Base-by-base conservation (phyloP, 1,140 invertebrate genomes). In the Pogonomyrmex californicus region DNA sequence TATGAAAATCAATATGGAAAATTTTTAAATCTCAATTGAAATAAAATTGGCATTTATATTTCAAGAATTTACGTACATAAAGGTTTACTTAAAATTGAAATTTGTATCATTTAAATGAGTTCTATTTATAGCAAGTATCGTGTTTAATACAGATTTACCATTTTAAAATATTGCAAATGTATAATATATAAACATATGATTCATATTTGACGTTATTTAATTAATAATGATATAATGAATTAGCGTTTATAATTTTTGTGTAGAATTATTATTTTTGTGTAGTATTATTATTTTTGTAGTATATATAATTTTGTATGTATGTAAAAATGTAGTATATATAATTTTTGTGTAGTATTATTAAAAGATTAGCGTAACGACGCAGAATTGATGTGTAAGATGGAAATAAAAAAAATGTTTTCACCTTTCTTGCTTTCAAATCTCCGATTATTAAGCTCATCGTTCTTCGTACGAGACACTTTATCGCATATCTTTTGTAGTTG, bases 11-110 rank as follows among this genome's bases (percentile, higher is more conserved):
- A 44, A 5, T 9, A 10, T 75, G 36, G 5, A 49, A 75, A 38
- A n/a, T 75, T 10, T 75, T 56, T 75, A 75, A 38, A 47, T 33
- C 44, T 49, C 23, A 17, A 70, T 54, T 75, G 3, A 54, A 73
- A n/a, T 54, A 6, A 54, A 75, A 49, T 38, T 75, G 47, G 56
- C 51, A 56, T 73, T 56, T 73, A 73, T 23, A 1, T 10, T 36
- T 54, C n/a, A 23, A 23, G 0, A 56, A 56, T 17, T 56, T 54
- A 38, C n/a, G 17, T 14, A 38, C n/a, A n/a, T 14, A 36, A 56
- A 54, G n/a, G 33, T 75, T 75, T 56, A 23, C 10, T 38, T 38
- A 38, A 56, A 17, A 73, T 54, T 38, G 30, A 2, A 56, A 75
- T 56, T 75, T 38, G 49, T 6, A 2, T 7, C n/a, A 75, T 56